Evolutionary conservation across 2,888 invertebrate species (phyloP).

Genomic region (Alviniconcha strummeri): DNA sequence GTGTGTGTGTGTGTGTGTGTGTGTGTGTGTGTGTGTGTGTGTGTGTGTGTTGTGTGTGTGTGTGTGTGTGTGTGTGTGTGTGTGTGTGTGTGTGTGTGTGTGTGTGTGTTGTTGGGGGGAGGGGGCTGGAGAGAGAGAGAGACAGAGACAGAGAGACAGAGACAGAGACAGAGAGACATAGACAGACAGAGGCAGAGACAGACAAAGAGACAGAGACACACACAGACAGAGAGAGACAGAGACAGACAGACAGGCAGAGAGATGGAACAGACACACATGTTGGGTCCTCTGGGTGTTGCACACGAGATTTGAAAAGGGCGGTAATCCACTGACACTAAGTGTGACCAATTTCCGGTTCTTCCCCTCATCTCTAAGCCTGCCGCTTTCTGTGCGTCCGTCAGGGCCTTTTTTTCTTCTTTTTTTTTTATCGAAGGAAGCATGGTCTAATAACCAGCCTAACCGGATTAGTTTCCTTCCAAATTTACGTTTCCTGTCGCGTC

Average conservation of each 20-base stretch:
- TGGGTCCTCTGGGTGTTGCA: background rate
- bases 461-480: background rate
- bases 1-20: background rate
- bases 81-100: background rate
- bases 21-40: background rate
- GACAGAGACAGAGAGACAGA: too few relatives aligned
- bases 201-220: background rate
- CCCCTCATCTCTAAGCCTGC: too few relatives aligned
- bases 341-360: too few relatives aligned
- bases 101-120: background rate
- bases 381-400: too few relatives aligned
- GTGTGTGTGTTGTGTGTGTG: background rate
- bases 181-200: background rate
- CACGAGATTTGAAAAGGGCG: too few relatives aligned
- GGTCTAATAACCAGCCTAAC: background rate
- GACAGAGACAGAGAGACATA: background rate
- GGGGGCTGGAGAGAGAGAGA: background rate
- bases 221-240: too few relatives aligned
- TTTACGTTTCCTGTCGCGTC: background rate
- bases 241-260: background rate
- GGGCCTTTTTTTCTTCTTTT: background rate
- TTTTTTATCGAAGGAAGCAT: background rate
- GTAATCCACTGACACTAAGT: too few relatives aligned
- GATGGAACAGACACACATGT: background rate
- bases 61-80: background rate